Base-by-base conservation (phyloP, 2,888 invertebrate genomes). In the Drosophila mercatorum region DNA sequence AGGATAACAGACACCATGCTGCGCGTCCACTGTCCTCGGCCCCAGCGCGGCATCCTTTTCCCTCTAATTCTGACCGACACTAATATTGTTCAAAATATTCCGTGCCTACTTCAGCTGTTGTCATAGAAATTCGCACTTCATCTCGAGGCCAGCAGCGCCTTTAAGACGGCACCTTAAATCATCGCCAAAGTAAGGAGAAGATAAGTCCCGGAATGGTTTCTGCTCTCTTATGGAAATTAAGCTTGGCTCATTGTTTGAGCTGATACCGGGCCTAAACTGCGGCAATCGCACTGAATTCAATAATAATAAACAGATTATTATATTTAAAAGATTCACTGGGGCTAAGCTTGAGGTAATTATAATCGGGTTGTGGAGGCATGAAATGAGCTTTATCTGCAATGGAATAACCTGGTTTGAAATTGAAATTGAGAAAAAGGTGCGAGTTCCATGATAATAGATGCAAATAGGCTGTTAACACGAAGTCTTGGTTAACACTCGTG, bases 21-120 rank as follows among this genome's bases (percentile, higher is more conserved):
- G 70, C 47, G 70, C 22, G 47, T 40, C 10, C 10, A 5, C 36
- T 11, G 11, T 46, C 26, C 46, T 6, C 12, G 1, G 28, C 12
- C 7, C 26, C 40, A 34, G 43, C 31, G 14, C 41, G 41, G 41
- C 31, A 36, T 52, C 38, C 47, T 36, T 53, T 60, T 34, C 41
- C 47, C 46, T 55, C 43, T 56, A 64, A 70, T 64, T 34, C 26
- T 17, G 64, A 14, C 43, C 26, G 43, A 68, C 57, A 26, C 38
- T 52, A 60, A 72, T 72, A 46, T 44, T 17, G 52, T 46, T 47
- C 12, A 55, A 62, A 44, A 77, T 63, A 72, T 75, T 60, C 52
- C 14, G 10, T 44, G 47, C 10, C 34, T 11, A 11, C 14, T 34
- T 68, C 63, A 56, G 63, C 56, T 56, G 68, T 62, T 71, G 49